These are phyloP conservation scores for Diachasma alloeum DNA, from an alignment of 1,140 invertebrate genomes.

Conservation along the genomic window DNA sequence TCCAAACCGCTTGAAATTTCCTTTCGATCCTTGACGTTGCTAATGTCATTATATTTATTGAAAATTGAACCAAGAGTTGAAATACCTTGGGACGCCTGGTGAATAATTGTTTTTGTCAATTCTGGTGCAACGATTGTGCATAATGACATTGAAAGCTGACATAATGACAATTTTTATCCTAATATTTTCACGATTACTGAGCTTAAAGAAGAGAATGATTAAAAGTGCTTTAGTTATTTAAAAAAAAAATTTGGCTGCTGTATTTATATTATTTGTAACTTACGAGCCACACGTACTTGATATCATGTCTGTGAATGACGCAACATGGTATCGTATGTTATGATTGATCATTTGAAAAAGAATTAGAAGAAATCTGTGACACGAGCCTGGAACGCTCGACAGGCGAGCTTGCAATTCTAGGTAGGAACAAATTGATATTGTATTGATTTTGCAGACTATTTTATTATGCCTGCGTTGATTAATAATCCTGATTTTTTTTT, in stretches of 20 bases:
- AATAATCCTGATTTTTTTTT: background rate
- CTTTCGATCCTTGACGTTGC: background rate
- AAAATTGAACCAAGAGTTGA: background rate
- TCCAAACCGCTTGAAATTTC: background rate
- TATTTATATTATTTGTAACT: slow-evolving; percentile 20
- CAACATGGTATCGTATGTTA: slow-evolving; percentile 25
- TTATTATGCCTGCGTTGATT: background rate
- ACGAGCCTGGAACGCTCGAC: background rate
- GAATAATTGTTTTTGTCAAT: background rate
- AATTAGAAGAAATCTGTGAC: slow-evolving; percentile 7
- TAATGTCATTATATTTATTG: background rate
- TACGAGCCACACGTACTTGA: slow-evolving; percentile 38
- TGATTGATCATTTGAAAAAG: slow-evolving; percentile 30
- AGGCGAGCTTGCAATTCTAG: slow-evolving; percentile 21
- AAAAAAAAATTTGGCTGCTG: slow-evolving; percentile 23
- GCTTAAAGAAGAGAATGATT: background rate
- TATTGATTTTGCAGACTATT: slow-evolving; percentile 15
- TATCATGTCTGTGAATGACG: background rate
- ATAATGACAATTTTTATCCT: background rate
- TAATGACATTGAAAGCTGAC: background rate
- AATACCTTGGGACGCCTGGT: no score
- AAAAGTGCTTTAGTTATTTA: slow-evolving; percentile 27
- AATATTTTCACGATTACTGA: background rate
- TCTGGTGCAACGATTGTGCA: background rate
- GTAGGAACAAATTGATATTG: slow-evolving; percentile 29